Conservation (phyloP, 1,140 invertebrate species). For the Sycophila sp. region DNA sequence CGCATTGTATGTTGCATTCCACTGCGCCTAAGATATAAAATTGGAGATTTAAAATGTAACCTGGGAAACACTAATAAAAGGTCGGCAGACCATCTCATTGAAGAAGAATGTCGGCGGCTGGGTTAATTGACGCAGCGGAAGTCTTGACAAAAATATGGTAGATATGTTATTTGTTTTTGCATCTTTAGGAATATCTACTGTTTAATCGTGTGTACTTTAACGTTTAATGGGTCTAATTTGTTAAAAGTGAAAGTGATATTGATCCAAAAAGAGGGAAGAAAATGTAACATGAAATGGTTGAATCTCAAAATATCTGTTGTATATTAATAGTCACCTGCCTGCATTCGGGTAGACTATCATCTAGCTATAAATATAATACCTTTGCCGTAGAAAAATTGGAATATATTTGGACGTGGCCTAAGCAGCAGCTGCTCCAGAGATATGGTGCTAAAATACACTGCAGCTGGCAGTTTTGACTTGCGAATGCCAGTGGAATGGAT, state of each 20-base stretch:
- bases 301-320: constrained; percentile 28
- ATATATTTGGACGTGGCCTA: constrained; percentile 24
- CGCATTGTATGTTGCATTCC: too few relatives aligned
- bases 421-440: constrained; percentile 7
- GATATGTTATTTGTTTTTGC: too few relatives aligned
- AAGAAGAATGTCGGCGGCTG: background rate
- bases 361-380: constrained; percentile 35
- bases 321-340: constrained; percentile 29
- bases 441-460: constrained; percentile 32
- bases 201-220: background rate
- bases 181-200: too few relatives aligned
- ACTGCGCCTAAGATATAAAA: background rate
- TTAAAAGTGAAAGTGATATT: background rate
- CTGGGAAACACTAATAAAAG: too few relatives aligned
- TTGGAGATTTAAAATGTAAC: background rate
- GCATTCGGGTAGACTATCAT: constrained; percentile 16
- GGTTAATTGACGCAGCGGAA: too few relatives aligned
- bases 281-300: background rate
- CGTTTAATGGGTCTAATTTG: background rate
- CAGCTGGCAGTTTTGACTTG: background rate
- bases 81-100: too few relatives aligned
- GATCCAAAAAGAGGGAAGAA: background rate
- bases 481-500: background rate
- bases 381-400: constrained; percentile 31
- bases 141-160: too few relatives aligned